Evolutionary conservation across 2,888 invertebrate species (phyloP), one percentile per base, ranked within the genome.

Genomic region (Thecocarcelia acutangulata): DNA sequence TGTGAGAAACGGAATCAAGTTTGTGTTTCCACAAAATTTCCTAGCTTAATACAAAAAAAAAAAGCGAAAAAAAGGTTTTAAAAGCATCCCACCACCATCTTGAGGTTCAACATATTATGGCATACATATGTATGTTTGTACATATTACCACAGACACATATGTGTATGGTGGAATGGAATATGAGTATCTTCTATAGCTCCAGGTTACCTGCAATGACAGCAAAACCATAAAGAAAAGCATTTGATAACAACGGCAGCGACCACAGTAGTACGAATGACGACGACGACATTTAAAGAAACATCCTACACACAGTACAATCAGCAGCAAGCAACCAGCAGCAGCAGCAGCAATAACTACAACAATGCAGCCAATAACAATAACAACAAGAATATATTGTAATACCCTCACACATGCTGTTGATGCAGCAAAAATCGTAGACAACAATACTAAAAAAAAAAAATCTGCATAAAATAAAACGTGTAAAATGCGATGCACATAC

Each of bases 381-480:
- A 44, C n/a, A 44, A n/a, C 59, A 50, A 50, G 37, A 50, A 50
- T 33, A 42, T 15, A 28, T 56, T 46, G 21, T 24, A 37, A 56
- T 54, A 37, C 33, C 40, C 46, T 56, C 37, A 46, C 46, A 56
- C 46, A 46, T 73, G 52, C 56, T 46, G 52, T 52, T 73, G 63
- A 73, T 73, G 63, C 73, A 56, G 63, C 33, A 73, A 63, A 63
- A 73, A 63, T 61, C 61, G 8, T 15, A 54, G 19, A 56, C 13
- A 66, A 54, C 56, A 69, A 44, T n/a, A 69, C 33, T 28, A 37
- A 13, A 3, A 21, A 37, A 50, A 42, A n/a, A 1, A 74, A 74
- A 74, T 66, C 58, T 74, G 48, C 63, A 74, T 74, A 74, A 74
- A 66, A 74, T 66, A 66, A 66, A 66, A 66, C 48, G 48, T 74